A percentile compares a stretch with the other conserved stretches of the same genome.
These are phyloP conservation scores for Pammene fasciana DNA, from an alignment of 2,888 invertebrate genomes.

Conservation along the genomic window DNA sequence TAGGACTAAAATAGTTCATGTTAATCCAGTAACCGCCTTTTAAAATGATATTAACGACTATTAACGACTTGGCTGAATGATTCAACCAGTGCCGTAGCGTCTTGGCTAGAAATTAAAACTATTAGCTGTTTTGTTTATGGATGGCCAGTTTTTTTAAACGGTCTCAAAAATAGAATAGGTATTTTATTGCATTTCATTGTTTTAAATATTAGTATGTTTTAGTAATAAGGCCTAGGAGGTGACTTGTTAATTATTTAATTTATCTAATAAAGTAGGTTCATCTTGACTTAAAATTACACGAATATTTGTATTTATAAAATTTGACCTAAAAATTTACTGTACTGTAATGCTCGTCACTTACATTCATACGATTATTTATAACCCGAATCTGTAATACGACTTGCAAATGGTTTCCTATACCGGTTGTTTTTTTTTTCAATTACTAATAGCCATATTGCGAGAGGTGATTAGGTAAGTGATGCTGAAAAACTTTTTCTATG, in stretches of 20 bases:
- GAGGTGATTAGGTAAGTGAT: too few species aligned
- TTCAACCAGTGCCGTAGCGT: constrained; percentile 53
- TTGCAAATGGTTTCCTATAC: too few species aligned
- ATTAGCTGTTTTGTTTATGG: constrained; percentile 41
- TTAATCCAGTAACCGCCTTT: constrained; percentile 18
- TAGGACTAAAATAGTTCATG: background rate
- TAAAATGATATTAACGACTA: constrained; percentile 21
- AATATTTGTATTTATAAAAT: background rate
- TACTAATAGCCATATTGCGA: too few species aligned
- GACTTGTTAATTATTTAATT: constrained; percentile 50
- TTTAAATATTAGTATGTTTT: constrained; percentile 44
- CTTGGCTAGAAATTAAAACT: constrained; percentile 44
- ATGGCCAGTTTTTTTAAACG: constrained; percentile 14
- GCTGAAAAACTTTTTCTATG: too few species aligned
- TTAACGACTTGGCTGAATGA: constrained; percentile 47
- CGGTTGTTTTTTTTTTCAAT: too few species aligned
- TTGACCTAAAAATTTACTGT: too few species aligned
- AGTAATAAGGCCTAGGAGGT: constrained; percentile 61
- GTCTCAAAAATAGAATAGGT: background rate
- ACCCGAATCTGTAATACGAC: too few species aligned
- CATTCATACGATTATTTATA: too few species aligned
- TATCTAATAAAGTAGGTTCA: background rate
- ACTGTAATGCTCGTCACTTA: too few species aligned
- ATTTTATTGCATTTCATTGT: constrained; percentile 39
- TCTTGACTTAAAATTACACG: background rate